Evolutionary conservation across 2,113 vertebrate genomes (phyloP), one percentile per base, ranked within the genome.

Genomic region (Pogonocichla stellata): DNA sequence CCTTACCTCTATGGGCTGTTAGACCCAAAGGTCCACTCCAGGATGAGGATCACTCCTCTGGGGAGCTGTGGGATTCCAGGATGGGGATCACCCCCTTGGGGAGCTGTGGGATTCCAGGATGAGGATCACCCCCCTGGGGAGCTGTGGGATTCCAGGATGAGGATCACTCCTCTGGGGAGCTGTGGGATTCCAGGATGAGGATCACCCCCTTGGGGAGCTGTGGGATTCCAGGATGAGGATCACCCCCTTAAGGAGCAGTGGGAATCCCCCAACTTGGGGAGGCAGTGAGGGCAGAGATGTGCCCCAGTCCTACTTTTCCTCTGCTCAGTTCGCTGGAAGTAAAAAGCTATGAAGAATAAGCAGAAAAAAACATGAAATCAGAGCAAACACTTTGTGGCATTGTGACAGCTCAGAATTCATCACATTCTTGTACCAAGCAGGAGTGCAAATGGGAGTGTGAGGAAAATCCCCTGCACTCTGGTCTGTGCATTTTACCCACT

Each of bases 371-470:
- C 12, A 6, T 8, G 28, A 67, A 71, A 28, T 3, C 4, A 57
- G 38, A 80, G 13, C 13, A 54, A 72, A 31, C 58, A 4, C 78
- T 70, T n/a, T 8, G 28, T 31, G 53, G 25, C 24, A 3, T 9
- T 1, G 2, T 22, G 61, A 17, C 78, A 57, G 77, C 80, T 89
- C 61, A 61, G 69, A 91, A 48, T 33, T 26, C 56, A 51, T n/a
- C 4, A 1, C 19, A 4, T 11, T 5, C 3, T 53, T 54, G 58
- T 18, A 15, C n/a, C 23, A 9, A 48, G 36, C n/a, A 54, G 45
- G 1, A 2, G 25, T 7, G 33, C 23, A 28, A 81, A 24, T 0
- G 1, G 62, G 48, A 75, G 8, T 1, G 0, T 8, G 26, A 13
- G 15, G 58, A 33, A 43, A 56, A 25, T 72, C 18, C 65, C 61